Conservation (phyloP, 1,140 invertebrate species). For the Cotesia glomerata region DNA sequence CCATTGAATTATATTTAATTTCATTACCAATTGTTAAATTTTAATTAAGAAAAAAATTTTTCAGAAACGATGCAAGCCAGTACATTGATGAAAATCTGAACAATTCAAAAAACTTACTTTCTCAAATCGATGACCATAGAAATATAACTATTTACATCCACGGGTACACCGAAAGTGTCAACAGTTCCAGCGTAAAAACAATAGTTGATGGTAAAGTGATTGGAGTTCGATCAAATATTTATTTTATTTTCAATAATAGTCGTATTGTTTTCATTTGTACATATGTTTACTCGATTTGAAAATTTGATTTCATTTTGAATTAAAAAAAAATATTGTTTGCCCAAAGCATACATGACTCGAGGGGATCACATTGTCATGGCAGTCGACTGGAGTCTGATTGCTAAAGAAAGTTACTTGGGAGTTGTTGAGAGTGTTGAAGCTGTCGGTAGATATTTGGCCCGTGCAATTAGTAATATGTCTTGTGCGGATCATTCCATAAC, state of each 20-base stretch:
- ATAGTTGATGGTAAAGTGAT: constrained; percentile 46
- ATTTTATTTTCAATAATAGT: not conserved
- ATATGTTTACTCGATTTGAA: not conserved
- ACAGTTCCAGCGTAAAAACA: constrained; percentile 40
- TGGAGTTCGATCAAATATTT: not conserved
- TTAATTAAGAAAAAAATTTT: constrained; percentile 20
- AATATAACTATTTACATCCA: constrained; percentile 56
- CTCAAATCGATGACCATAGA: constrained; percentile 30
- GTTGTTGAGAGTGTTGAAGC: constrained; percentile 64
- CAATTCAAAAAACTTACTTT: constrained; percentile 16
- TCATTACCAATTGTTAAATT: not conserved
- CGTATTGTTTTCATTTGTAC: not conserved
- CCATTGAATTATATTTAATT: not conserved
- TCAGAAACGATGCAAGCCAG: constrained; percentile 1
- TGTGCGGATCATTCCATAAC: constrained; percentile 45
- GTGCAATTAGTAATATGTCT: constrained; percentile 35
- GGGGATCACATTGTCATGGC: constrained; percentile 56
- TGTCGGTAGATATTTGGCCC: constrained; percentile 45
- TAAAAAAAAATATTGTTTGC: not conserved
- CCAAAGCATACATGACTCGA: constrained; percentile 51
- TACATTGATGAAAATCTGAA: constrained; percentile 33
- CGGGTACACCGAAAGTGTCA: constrained; percentile 48
- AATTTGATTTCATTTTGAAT: not conserved
- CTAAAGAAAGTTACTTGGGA: constrained; percentile 65
- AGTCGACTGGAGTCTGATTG: constrained; percentile 69